phyloP scores from a whole-genome alignment of 1,140 invertebrate species.

The Venturia canescens region DNA sequence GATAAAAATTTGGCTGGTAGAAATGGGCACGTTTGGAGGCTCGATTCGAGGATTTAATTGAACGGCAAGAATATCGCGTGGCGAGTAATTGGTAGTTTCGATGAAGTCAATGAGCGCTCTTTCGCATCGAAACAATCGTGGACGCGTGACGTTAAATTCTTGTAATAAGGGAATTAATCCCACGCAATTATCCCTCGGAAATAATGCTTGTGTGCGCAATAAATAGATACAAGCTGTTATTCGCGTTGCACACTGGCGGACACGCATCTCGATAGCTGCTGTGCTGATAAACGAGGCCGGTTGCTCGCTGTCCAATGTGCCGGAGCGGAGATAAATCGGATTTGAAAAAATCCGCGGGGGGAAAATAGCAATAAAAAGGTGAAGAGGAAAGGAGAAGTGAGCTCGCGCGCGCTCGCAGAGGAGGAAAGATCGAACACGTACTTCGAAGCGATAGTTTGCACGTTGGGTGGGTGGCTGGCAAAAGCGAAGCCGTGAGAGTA shows the following conservation, averaged over 20 bases:
- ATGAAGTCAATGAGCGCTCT: slow-evolving; percentile 20
- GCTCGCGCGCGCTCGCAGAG: not conserved
- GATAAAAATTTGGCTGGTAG: no score
- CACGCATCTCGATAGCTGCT: slow-evolving; percentile 31
- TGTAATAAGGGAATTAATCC: slow-evolving; percentile 40
- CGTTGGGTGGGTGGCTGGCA: slow-evolving; percentile 35
- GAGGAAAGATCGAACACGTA: slow-evolving; percentile 44
- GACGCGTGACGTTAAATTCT: slow-evolving; percentile 36
- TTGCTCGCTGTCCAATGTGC: slow-evolving; percentile 28
- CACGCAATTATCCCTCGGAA: slow-evolving; percentile 40
- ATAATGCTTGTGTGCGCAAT: slow-evolving; percentile 7
- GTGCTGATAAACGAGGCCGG: slow-evolving; percentile 34
- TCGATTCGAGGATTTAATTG: not conserved
- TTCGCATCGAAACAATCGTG: slow-evolving; percentile 11
- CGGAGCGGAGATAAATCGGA: slow-evolving; percentile 38
- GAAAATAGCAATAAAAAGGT: not conserved
- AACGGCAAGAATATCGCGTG: not conserved
- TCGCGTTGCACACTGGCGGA: not conserved
- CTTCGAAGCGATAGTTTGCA: slow-evolving; percentile 35
- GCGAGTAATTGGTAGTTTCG: not conserved
- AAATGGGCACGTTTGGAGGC: no score
- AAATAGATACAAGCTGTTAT: slow-evolving; percentile 31
- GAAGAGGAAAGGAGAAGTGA: slow-evolving; percentile 6
- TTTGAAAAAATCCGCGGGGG: not conserved
- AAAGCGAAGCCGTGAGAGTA: slow-evolving; percentile 1